phyloP scores from a whole-genome alignment of 1,140 invertebrate species.

The Drosophila burlai region DNA sequence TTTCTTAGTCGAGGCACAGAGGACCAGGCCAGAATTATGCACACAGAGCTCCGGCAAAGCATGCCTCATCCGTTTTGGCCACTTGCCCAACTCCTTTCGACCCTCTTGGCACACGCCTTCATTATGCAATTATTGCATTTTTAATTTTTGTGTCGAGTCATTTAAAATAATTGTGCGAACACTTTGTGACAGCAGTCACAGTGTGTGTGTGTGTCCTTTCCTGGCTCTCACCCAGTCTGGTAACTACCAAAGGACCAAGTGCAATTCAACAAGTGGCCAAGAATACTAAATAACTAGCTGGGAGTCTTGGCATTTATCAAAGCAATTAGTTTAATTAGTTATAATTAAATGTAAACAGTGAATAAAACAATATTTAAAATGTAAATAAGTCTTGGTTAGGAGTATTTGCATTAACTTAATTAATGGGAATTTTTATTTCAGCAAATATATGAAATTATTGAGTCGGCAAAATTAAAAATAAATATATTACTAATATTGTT shows the following conservation, averaged over 20 bases:
- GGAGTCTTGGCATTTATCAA: constrained; percentile 1
- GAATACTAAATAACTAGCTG: constrained; percentile 10
- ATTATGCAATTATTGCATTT: constrained; percentile 77
- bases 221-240: constrained; percentile 23
- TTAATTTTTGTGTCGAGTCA: constrained; percentile 77
- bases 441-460: too few relatives aligned
- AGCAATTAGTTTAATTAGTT: constrained; percentile 21
- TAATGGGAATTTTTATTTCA: neutral
- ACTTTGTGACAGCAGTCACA: constrained; percentile 56
- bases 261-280: constrained; percentile 62
- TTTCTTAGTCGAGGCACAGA: constrained; percentile 3
- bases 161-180: constrained; percentile 78
- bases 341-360: too few relatives aligned
- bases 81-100: constrained; percentile 43
- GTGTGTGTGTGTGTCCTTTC: constrained; percentile 3
- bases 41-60: constrained; percentile 35
- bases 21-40: constrained; percentile 50
- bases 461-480: too few relatives aligned
- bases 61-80: constrained; percentile 55
- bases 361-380: neutral
- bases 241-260: constrained; percentile 14
- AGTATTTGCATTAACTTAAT: neutral
- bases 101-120: constrained; percentile 59
- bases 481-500: too few relatives aligned
- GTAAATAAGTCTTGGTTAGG: neutral